Base-by-base conservation (phyloP, 2,113 vertebrate species). In the Syngnathus scovelli region DNA sequence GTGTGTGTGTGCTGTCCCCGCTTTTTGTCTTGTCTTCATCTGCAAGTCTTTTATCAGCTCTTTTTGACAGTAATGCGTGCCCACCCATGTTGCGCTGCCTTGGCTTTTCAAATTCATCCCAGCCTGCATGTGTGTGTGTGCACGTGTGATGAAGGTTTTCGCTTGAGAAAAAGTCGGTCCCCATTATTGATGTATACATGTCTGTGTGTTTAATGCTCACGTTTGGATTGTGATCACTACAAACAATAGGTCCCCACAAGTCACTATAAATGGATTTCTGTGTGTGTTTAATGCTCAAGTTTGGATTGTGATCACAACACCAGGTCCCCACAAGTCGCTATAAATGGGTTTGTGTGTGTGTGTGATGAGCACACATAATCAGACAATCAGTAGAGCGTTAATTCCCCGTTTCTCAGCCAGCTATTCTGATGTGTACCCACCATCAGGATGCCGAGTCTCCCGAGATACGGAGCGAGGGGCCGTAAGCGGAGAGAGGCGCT, bases 31-130 rank as follows among this genome's bases (percentile, higher is more conserved):
- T 58, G 68, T 75, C 72, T 78, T 83, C 78, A 84, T 87, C 79
- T 84, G 65, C 63, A 75, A 73, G 11, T 39, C 73, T 77, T 64
- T 76, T 54, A 69, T 82, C 78, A 67, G 70, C 68, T 55, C 44
- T 61, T 71, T 69, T 73, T 78, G 86, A 87, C 83, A 87, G 79
- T 84, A 86, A 85, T 86, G 79, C 69, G 78, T 89, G 89, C 88
- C 90, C 90, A 92, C 89, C 88, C 90, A 91, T 89, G 86, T 74
- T 3, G 56, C 41, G 7, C 5, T 64, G n/a, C 38, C 21, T 46
- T 46, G 7, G 23, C 41, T 64, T 44, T 46, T n/a, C 37, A 62
- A 62, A 43, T 4, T 23, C 48, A 38, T 49, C 71, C 61, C 54
- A 64, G 68, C 59, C 38, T 70, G 66, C 58, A 66, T 74, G 71